Base-by-base conservation (phyloP, 2,113 vertebrate species). In the Hucho hucho region DNA sequence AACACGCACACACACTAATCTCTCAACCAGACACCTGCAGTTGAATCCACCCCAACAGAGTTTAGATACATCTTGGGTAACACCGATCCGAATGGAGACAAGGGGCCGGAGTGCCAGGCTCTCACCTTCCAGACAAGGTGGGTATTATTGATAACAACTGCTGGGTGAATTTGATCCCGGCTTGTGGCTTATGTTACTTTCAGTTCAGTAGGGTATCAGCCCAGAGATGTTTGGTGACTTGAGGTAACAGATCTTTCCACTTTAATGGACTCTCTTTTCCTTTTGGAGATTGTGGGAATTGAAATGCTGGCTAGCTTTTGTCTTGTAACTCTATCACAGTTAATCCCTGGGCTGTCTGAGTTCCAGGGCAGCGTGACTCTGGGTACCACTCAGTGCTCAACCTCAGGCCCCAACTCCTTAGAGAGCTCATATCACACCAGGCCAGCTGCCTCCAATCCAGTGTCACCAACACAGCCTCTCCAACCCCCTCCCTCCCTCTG, bases 371-470 rank as follows among this genome's bases (percentile, higher is more conserved):
- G 69, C 67, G 4, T 47, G 37, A 24, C 67, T 20, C n/a, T 12
- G 20, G 32, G 20, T 12, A 20, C 65, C 65, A n/a, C 29, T 71
- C 53, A 32, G 56, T 69, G 70, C 80, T 46, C 77, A 56, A 73
- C 73, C 78, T 49, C 75, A 56, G 66, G 70, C 9, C 79, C 67
- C 47, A 86, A 81, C 86, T 84, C 84, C 56, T 71, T 26, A 1
- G 65, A 56, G 65, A 75, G 74, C 76, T 82, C 83, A 74, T 87
- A 88, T 88, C 87, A 82, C 79, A 80, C 72, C 61, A 69, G 32
- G 80, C 5, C 84, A 84, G 83, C 68, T 6, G 28, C 46, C 58
- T 77, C 70, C 71, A 75, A 72, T 84, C 69, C n/a, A 56, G 75
- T 79, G 84, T 84, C 79, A 78, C 67, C 7, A 58, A 7, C 18